A percentile compares a stretch with the other conserved stretches of the same genome.
Conservation (phyloP, 2,888 invertebrate genomes). For the Parochlus steinenii region DNA sequence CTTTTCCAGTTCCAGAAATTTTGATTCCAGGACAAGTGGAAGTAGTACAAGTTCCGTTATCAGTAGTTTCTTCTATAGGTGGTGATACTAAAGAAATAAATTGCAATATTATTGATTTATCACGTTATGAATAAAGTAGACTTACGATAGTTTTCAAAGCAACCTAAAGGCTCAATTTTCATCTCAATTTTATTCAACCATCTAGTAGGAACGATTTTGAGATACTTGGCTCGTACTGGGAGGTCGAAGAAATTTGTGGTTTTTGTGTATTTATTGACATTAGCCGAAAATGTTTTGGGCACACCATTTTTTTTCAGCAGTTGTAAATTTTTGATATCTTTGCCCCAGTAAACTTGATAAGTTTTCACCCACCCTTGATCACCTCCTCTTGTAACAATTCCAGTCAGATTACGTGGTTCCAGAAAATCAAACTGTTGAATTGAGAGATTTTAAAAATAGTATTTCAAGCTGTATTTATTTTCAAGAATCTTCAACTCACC, state of each 20-base stretch:
- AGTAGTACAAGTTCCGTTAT: too few relatives aligned
- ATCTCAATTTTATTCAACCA: constrained; percentile 61
- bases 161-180: constrained; percentile 60
- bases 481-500: constrained; percentile 31
- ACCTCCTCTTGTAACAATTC: constrained; percentile 56
- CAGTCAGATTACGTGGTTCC: constrained; percentile 58
- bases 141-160: constrained; percentile 55
- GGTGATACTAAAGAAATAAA: background rate
- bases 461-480: too few relatives aligned
- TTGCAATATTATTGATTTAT: background rate
- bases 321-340: constrained; percentile 50
- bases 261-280: constrained; percentile 45
- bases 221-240: constrained; percentile 53
- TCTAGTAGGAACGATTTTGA: constrained; percentile 52
- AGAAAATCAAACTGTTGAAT: constrained; percentile 53
- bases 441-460: too few relatives aligned
- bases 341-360: constrained; percentile 57
- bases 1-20: constrained; percentile 18
- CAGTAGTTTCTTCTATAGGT: too few relatives aligned
- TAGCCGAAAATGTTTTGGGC: constrained; percentile 48
- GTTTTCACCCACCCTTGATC: constrained; percentile 55
- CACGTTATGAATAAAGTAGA: too few relatives aligned
- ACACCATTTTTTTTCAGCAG: constrained; percentile 37
- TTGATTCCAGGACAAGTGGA: constrained; percentile 43
- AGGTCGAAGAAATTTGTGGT: constrained; percentile 48